Evolutionary conservation across 2,888 invertebrate genomes (phyloP).

Genomic region (Scaptomyza flava): DNA sequence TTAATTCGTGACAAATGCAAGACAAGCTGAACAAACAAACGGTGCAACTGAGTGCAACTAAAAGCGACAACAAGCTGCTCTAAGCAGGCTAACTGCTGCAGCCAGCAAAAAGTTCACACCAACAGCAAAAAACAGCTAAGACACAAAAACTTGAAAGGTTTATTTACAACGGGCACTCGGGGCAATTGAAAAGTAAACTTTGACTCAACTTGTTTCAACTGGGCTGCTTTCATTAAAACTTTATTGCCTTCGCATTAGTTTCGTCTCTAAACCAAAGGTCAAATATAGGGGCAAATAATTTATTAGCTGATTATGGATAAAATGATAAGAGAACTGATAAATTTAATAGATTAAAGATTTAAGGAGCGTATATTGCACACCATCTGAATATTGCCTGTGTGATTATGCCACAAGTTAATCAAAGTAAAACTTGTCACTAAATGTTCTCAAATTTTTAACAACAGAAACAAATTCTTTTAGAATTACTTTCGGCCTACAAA

Average conservation of each 20-base stretch:
- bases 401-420: neutral
- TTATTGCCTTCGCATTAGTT: slow-evolving; percentile 11
- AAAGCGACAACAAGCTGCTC: slow-evolving; percentile 47
- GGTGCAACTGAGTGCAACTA: slow-evolving; percentile 38
- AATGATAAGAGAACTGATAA: neutral
- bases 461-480: neutral
- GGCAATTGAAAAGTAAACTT: slow-evolving; percentile 29
- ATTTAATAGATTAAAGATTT: neutral
- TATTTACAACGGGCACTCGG: slow-evolving; percentile 11
- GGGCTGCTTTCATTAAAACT: slow-evolving; percentile 8
- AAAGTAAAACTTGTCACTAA: slow-evolving; percentile 12
- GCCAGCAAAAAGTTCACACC: slow-evolving; percentile 21
- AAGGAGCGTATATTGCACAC: too few relatives aligned
- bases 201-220: slow-evolving; percentile 6
- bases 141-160: slow-evolving; percentile 1
- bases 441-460: slow-evolving; percentile 8
- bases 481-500: slow-evolving; percentile 32
- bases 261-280: neutral
- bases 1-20: slow-evolving; percentile 77
- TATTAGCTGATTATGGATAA: neutral
- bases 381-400: too few relatives aligned
- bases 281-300: neutral
- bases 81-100: slow-evolving; percentile 36
- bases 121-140: slow-evolving; percentile 5
- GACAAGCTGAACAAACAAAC: slow-evolving; percentile 54